Evolutionary conservation across 2,113 vertebrate genomes (phyloP), one percentile per base, ranked within the genome.

Genomic region (Puntigrus tetrazona): DNA sequence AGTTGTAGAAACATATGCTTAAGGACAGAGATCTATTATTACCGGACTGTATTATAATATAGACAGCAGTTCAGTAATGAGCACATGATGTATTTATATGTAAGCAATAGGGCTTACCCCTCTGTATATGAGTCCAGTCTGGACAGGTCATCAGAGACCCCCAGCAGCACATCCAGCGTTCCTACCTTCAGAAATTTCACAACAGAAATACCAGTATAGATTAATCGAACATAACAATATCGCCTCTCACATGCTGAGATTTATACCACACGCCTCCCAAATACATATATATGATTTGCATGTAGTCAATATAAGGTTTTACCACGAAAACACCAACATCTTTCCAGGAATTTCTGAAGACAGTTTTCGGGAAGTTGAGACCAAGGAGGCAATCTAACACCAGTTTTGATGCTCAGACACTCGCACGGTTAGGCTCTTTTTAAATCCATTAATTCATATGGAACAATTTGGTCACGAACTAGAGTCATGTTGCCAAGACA

Each of bases 51-150:
- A 65, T 65, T 65, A 65, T 31, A 18, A 63, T 31, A 65, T 18
- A 34, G 14, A 65, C 16, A 29, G 29, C 16, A 65, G 29, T 34
- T 65, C 29, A 31, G 6, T 31, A 65, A 65, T 18, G 29, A 34
- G 31, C 29, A 65, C 14, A 4, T 65, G 1, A 65, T 65, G 7
- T 7, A 18, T 55, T 55, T 22, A 31, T 52, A 77, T 5, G 16
- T 47, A 55, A 57, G 52, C 5, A 41, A n/a, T 3, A 7, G 10
- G 45, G 45, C 84, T 95, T 96, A 99, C 98, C 96, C 95, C 94
- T 99, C 97, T 91, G 96, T 94, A 91, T 95, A 94, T 82, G 87
- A 91, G 93, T 99, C 97, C 1, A 99, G 95, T 92, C 94, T 96
- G 90, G 94, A 95, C 90, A 98, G 93, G 85, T 98, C 96, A 89